Conservation (phyloP, 2,888 invertebrate species). For the Acholoe squamosa region DNA sequence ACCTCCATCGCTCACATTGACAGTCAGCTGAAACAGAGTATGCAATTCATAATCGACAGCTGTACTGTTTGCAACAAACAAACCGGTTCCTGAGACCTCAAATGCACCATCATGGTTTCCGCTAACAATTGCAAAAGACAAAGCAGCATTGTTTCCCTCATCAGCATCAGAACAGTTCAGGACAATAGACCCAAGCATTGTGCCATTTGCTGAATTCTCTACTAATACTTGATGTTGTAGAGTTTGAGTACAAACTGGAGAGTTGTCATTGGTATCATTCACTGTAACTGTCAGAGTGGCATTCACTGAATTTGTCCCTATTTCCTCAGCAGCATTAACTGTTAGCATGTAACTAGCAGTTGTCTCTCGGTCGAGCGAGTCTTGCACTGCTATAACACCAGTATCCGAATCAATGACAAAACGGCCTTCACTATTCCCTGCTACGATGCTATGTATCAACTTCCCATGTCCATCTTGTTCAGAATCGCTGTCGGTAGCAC, state of each 20-base stretch:
- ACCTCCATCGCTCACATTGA: slow-evolving; percentile 16
- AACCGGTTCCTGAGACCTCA: not conserved
- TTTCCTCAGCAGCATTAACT: slow-evolving; percentile 74
- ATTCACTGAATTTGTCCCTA: slow-evolving; percentile 68
- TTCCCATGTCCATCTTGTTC: slow-evolving; percentile 65
- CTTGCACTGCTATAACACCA: slow-evolving; percentile 72
- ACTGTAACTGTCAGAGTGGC: slow-evolving; percentile 75
- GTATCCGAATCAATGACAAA: slow-evolving; percentile 74
- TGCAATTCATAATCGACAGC: not conserved
- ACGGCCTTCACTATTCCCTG: slow-evolving; percentile 71
- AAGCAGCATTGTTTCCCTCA: slow-evolving; percentile 38
- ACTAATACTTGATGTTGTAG: not conserved
- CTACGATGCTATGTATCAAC: slow-evolving; percentile 71
- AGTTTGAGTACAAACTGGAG: slow-evolving; percentile 71
- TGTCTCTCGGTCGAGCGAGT: slow-evolving; percentile 72
- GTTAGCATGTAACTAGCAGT: slow-evolving; percentile 70
- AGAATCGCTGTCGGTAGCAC: slow-evolving; percentile 59
- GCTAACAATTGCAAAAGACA: not conserved
- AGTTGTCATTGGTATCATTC: slow-evolving; percentile 75
- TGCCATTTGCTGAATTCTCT: not conserved
- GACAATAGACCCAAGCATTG: not conserved
- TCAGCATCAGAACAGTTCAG: slow-evolving; percentile 67
- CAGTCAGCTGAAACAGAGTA: not conserved
- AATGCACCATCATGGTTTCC: slow-evolving; percentile 38
- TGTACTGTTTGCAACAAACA: not conserved